Base-by-base conservation (phyloP, 2,113 vertebrate species). In the Zingel zingel region DNA sequence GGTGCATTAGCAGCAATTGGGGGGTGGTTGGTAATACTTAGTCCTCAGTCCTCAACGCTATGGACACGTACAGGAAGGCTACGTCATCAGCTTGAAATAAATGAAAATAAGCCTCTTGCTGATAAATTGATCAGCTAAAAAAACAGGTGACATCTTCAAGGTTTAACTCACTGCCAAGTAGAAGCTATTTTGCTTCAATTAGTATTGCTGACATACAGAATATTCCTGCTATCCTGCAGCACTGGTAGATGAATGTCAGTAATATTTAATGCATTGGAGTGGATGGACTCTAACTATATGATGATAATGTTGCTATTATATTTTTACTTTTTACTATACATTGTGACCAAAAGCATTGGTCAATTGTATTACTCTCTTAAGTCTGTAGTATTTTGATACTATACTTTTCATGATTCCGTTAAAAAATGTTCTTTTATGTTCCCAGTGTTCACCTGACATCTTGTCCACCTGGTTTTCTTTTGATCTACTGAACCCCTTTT, bases 81-180 rank as follows among this genome's bases (percentile, higher is more conserved):
- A 21, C 67, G 8, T 66, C 19, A 50, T 1, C 3, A 8, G 25
- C 68, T 39, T 84, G 21, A 77, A 77, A 74, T 77, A 78, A 65
- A 87, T 73, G 75, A 72, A 43, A 76, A 63, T 39, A 69, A 33
- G 36, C 11, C 53, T 78, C 18, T 57, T 74, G 64, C 18, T 79
- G 63, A 81, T 79, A 82, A 86, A 87, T 56, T 72, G 68, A 43
- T 9, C 39, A 43, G 39, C 39, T 43, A 11, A 43, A 39, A 43
- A 43, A 43, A 43, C 57, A 43, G 15, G 48, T 58, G 57, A 76
- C 51, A 59, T 85, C 33, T 79, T 43, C 6, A 27, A 61, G 45
- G 51, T 61, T 77, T 64, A 43, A 84, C 50, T 53, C 15, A 51
- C 61, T 71, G 57, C 56, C 21, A 57, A 64, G 70, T 58, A 30